phyloP scores from a whole-genome alignment of 2,113 vertebrate species.

The Blennius ocellaris region DNA sequence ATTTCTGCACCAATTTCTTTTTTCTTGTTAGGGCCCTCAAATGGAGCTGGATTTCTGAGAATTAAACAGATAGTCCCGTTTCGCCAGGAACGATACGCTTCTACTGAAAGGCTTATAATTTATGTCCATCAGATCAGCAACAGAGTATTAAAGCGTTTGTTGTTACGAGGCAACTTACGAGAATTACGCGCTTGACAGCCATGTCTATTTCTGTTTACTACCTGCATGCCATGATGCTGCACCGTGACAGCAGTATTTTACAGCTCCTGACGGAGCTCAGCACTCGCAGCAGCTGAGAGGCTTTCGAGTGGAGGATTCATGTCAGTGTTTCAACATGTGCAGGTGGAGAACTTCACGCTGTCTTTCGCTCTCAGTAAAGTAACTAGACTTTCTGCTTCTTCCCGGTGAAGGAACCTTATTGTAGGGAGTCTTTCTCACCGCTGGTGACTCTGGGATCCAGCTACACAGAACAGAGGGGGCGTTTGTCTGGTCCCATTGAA shows the following conservation, averaged over 20 bases:
- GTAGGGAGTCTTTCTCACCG: slow-evolving; percentile 19
- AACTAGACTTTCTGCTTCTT: slow-evolving; percentile 31
- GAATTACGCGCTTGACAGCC: slow-evolving; percentile 42
- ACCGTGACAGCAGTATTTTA: slow-evolving; percentile 51
- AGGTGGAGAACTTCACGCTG: slow-evolving; percentile 35
- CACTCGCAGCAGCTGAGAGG: slow-evolving; percentile 38
- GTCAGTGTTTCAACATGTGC: slow-evolving; percentile 48
- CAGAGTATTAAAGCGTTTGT: slow-evolving; percentile 1
- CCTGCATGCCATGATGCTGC: slow-evolving; percentile 30
- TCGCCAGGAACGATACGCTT: neutral
- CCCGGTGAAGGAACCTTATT: slow-evolving; percentile 13
- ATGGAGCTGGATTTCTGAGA: neutral
- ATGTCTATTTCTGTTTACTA: slow-evolving; percentile 53
- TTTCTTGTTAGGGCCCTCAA: too few species aligned
- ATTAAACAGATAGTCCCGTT: neutral
- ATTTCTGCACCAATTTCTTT: too few species aligned
- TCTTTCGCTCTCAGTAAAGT: slow-evolving; percentile 38
- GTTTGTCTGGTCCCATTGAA: slow-evolving; percentile 61
- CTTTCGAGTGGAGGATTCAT: slow-evolving; percentile 46
- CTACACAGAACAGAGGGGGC: slow-evolving; percentile 39
- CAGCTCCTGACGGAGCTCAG: slow-evolving; percentile 53
- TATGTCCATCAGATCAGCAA: neutral
- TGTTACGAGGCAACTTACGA: slow-evolving; percentile 26
- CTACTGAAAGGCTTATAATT: neutral
- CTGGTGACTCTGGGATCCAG: slow-evolving; percentile 17